Base-by-base conservation (phyloP, 1,140 invertebrate species). In the Heliothis virescens region DNA sequence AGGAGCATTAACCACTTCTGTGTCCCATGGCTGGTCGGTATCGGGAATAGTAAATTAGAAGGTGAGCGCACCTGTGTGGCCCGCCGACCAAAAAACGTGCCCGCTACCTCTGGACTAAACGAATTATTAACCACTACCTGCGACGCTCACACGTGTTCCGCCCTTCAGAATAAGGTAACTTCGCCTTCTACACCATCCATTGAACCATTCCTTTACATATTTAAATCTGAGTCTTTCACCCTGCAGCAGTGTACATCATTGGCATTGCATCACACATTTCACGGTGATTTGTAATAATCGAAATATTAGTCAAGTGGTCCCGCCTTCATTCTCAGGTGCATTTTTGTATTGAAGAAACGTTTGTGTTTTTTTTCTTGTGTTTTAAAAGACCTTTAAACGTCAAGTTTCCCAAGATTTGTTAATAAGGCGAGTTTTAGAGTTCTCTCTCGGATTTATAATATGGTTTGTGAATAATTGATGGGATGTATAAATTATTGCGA, bases 261-360 rank as follows among this genome's bases (percentile, higher is more conserved):
- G 53, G 41, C 11, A 34, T n/a, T 12, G 29, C 50, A 67, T 57
- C 57, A 41, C 29, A 74, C 79, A 34, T 79, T 48, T 85, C 53
- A 73, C 83, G 83, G 77, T 89, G 87, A 91, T 90, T 88, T 88
- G 87, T 92, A 89, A 87, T 91, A 88, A 93, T 90, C 89, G 91
- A 87, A 90, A 90, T 94, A 91, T 93, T 93, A 93, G 91, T 94
- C 85, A 94, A 92, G 91, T 91, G 87, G 91, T 83, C 87, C 91
- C 93, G 92, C 93, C 92, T 93, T 94, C 91, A 94, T 94, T 93
- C 92, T 94, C 93, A 94, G 93, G 91, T 94, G 93, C 93, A 93
- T 93, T 93, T 94, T 93, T 94, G 91, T 91, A 93, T 94, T 91
- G 91, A 93, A 91, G 88, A 88, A 91, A 89, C 91, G 87, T 91